Conservation (phyloP, 2,113 vertebrate species). For the Psettodes erumei region DNA sequence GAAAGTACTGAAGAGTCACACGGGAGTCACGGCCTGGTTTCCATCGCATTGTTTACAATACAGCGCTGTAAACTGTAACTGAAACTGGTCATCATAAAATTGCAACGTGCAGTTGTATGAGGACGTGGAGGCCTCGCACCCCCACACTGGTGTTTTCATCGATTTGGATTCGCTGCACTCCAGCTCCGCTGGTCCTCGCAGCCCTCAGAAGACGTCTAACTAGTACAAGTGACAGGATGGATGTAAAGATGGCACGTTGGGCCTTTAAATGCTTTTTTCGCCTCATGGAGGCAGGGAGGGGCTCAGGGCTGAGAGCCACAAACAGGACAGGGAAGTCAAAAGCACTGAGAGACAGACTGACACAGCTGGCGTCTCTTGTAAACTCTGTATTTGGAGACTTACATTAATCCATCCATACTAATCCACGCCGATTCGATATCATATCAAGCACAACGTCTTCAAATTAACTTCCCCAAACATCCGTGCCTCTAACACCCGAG, state of each 20-base stretch:
- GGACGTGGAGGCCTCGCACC: not conserved
- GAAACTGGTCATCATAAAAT: no score
- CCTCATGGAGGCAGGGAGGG: not conserved
- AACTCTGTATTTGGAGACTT: not conserved
- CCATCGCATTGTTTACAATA: no score
- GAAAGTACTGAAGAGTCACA: not conserved
- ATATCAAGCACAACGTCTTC: not conserved
- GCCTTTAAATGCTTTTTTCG: not conserved
- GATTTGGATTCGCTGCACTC: not conserved
- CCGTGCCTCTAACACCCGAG: slow-evolving; percentile 1
- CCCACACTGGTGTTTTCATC: not conserved
- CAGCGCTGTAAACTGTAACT: no score
- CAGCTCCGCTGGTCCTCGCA: not conserved
- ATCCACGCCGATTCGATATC: not conserved
- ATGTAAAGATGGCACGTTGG: not conserved
- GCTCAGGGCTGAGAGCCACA: not conserved
- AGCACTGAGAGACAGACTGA: not conserved
- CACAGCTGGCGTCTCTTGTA: slow-evolving; percentile 1
- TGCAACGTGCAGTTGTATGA: not conserved
- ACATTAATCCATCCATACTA: not conserved
- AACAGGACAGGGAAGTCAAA: not conserved
- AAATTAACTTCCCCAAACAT: slow-evolving; percentile 11
- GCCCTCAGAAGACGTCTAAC: not conserved
- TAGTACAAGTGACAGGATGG: not conserved
- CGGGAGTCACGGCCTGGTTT: no score